Evolutionary conservation across 1,140 invertebrate species (phyloP).

Genomic region (Colletes latitarsis): DNA sequence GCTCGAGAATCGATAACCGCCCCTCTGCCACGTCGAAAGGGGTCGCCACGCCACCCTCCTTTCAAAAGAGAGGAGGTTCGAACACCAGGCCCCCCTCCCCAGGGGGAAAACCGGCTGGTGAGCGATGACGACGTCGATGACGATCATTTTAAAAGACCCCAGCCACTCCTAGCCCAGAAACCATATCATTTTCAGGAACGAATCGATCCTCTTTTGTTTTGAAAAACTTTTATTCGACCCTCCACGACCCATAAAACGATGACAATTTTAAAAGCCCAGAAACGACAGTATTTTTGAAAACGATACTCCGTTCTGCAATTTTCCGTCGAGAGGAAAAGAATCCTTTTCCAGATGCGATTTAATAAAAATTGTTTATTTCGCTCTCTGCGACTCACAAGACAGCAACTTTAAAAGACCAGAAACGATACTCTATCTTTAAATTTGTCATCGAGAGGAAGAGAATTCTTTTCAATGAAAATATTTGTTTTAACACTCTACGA

Average conservation of each 20-base stretch:
- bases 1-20: constrained; percentile 75
- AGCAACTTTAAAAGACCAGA: too few relatives aligned
- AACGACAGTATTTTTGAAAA: neutral
- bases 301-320: too few relatives aligned
- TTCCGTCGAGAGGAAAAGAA: too few relatives aligned
- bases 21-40: constrained; percentile 69
- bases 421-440: too few relatives aligned
- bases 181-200: neutral
- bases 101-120: constrained; percentile 44
- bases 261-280: neutral
- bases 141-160: constrained; percentile 34
- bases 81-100: constrained; percentile 43
- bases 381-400: too few relatives aligned
- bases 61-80: constrained; percentile 41
- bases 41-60: constrained; percentile 66
- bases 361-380: too few relatives aligned
- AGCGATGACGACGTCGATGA: constrained; percentile 53
- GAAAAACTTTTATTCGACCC: too few relatives aligned
- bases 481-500: too few relatives aligned
- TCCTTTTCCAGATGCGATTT: too few relatives aligned
- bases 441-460: too few relatives aligned
- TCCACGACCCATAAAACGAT: neutral
- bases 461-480: too few relatives aligned
- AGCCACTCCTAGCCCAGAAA: neutral
- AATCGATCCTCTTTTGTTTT: too few relatives aligned